A percentile compares a stretch with the other conserved stretches of the same genome.
Evolutionary conservation across 2,113 vertebrate species (phyloP).

Genomic region (Cheilinus undulatus): DNA sequence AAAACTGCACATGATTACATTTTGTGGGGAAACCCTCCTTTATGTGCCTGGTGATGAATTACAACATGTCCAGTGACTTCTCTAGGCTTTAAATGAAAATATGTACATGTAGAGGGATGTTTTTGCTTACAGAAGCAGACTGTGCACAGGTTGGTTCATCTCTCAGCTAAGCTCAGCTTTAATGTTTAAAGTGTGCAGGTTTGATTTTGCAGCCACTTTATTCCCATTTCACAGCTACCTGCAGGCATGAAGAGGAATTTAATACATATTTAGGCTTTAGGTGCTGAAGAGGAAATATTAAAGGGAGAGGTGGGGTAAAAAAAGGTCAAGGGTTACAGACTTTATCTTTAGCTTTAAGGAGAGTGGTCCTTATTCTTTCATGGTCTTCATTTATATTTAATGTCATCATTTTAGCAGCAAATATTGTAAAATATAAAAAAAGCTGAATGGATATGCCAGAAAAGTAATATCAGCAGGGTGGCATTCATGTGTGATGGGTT

Average conservation of each 20-base stretch:
- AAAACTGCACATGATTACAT: conserved; percentile 55
- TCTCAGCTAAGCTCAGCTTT: conserved; percentile 24
- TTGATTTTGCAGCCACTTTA: conserved; percentile 13
- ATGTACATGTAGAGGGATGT: conserved; percentile 13
- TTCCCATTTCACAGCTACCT: neutral
- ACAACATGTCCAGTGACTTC: conserved; percentile 19
- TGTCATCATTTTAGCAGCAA: neutral
- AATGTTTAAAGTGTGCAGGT: conserved; percentile 8
- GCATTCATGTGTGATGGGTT: neutral
- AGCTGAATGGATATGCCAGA: neutral
- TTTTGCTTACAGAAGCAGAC: conserved; percentile 23
- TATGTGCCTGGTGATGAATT: conserved; percentile 44
- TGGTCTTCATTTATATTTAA: neutral
- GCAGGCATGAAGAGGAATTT: neutral
- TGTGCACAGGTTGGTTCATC: conserved; percentile 16
- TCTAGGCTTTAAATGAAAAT: conserved; percentile 21
- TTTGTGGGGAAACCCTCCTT: conserved; percentile 17
- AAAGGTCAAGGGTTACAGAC: neutral
- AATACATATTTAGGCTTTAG: neutral
- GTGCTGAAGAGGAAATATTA: neutral
- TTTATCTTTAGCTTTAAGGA: neutral
- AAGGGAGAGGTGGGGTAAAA: neutral
- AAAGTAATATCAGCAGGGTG: too few species aligned
- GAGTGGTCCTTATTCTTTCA: neutral
- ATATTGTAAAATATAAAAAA: neutral